A percentile compares a stretch with the other conserved stretches of the same genome.
Evolutionary conservation across 2,888 invertebrate species (phyloP).

Genomic region (Pachycephus smyrnensis): DNA sequence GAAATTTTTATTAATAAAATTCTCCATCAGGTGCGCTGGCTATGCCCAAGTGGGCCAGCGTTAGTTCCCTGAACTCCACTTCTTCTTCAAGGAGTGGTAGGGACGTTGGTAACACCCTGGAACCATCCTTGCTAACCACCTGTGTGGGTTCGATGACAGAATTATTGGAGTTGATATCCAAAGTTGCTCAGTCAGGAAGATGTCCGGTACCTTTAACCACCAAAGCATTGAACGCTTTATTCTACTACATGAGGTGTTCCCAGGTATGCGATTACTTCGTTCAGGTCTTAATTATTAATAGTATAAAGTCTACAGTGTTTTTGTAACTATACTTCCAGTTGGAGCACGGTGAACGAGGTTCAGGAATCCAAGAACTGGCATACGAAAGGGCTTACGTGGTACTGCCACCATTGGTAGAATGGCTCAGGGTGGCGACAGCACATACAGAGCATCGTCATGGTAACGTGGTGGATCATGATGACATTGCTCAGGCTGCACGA

Average conservation of each 20-base stretch:
- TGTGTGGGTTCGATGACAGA: slow-evolving; percentile 88
- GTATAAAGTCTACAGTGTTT: neutral
- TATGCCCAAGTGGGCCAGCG: slow-evolving; percentile 85
- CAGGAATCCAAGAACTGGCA: slow-evolving; percentile 79
- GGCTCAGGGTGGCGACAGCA: slow-evolving; percentile 86
- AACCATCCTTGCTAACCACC: slow-evolving; percentile 84
- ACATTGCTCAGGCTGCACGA: slow-evolving; percentile 89
- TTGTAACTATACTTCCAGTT: slow-evolving; percentile 64
- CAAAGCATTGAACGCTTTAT: slow-evolving; percentile 82
- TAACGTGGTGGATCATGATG: slow-evolving; percentile 83
- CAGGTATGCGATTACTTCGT: slow-evolving; percentile 69
- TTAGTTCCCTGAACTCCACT: slow-evolving; percentile 74
- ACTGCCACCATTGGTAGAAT: slow-evolving; percentile 90
- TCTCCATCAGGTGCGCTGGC: slow-evolving; percentile 77
- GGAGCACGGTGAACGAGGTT: slow-evolving; percentile 74
- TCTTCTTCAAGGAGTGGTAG: slow-evolving; percentile 69
- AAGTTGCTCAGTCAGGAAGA: slow-evolving; percentile 72
- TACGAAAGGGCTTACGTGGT: slow-evolving; percentile 90
- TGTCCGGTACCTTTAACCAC: slow-evolving; percentile 71
- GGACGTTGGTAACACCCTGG: slow-evolving; percentile 65
- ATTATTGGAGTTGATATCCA: slow-evolving; percentile 76
- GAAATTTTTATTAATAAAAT: slow-evolving; percentile 3
- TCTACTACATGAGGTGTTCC: slow-evolving; percentile 93
- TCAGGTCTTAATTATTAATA: neutral
- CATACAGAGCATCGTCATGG: slow-evolving; percentile 86